A percentile compares a stretch with the other conserved stretches of the same genome.
These are phyloP conservation scores for Agrypnus murinus DNA, from an alignment of 2,888 invertebrate genomes.

Conservation along the genomic window DNA sequence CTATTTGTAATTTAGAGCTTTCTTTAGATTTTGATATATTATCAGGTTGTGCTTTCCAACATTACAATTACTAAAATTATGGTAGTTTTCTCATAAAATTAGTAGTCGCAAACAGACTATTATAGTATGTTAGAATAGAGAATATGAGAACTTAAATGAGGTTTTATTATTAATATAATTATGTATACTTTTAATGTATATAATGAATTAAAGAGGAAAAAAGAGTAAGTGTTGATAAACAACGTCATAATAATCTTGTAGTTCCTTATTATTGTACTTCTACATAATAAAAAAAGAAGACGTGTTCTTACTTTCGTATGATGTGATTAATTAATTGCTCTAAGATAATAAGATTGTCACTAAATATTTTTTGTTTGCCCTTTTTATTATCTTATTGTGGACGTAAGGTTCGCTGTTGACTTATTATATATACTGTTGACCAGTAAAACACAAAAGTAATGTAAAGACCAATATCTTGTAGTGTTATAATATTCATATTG, in stretches of 20 bases:
- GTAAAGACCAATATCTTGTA: slow-evolving; percentile 48
- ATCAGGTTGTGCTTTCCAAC: slow-evolving; percentile 37
- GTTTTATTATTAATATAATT: slow-evolving; percentile 16
- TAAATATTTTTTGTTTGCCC: not conserved
- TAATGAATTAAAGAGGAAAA: slow-evolving; percentile 18
- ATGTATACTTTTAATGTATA: slow-evolving; percentile 31
- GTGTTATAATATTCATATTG: slow-evolving; percentile 36
- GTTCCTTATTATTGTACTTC: slow-evolving; percentile 31
- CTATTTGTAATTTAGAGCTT: slow-evolving; percentile 21
- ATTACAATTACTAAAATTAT: slow-evolving; percentile 6
- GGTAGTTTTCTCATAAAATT: slow-evolving; percentile 11
- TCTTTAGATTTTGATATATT: slow-evolving; percentile 43
- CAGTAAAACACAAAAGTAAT: slow-evolving; percentile 25
- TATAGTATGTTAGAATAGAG: slow-evolving; percentile 15
- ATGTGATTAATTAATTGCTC: slow-evolving; percentile 12
- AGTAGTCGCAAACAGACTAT: slow-evolving; percentile 18
- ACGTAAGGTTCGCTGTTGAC: slow-evolving; percentile 1
- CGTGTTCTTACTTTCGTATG: slow-evolving; percentile 5
- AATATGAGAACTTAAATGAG: not conserved
- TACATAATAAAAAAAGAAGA: not conserved
- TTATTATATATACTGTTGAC: slow-evolving; percentile 21
- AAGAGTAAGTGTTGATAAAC: slow-evolving; percentile 30
- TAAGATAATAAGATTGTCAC: not conserved
- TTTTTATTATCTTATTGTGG: too few species aligned
- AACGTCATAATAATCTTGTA: slow-evolving; percentile 23